phyloP scores from a whole-genome alignment of 2,113 vertebrate genomes.

The Acanthochromis polyacanthus region DNA sequence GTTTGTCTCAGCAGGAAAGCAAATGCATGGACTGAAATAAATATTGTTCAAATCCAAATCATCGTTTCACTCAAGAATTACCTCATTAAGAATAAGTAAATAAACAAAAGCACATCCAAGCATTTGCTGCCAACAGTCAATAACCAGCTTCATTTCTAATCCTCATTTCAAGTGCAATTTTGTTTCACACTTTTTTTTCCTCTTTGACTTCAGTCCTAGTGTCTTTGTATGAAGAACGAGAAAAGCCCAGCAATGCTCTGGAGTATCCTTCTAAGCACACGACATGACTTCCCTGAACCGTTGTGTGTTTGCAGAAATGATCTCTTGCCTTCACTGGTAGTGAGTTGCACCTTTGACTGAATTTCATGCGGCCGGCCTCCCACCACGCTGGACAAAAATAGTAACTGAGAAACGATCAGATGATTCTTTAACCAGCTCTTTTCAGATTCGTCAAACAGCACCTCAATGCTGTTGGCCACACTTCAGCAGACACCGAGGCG shows the following conservation, averaged over 20 bases:
- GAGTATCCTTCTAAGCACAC: constrained; percentile 91
- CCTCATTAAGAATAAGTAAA: neutral
- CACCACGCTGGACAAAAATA: neutral
- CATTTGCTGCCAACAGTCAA: neutral
- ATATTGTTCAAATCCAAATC: too few species aligned
- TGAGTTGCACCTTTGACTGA: neutral
- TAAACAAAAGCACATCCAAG: neutral
- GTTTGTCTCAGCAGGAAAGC: too few species aligned
- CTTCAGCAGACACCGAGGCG: constrained; percentile 86
- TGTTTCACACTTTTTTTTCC: neutral
- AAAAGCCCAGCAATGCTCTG: constrained; percentile 94
- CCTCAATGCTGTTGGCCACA: constrained; percentile 85
- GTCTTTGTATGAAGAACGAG: constrained; percentile 93
- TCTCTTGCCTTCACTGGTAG: neutral
- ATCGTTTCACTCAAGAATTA: too few species aligned
- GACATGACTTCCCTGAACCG: neutral
- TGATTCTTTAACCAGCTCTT: constrained; percentile 81
- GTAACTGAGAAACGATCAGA: neutral
- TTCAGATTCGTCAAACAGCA: constrained; percentile 94
- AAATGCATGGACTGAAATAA: too few species aligned
- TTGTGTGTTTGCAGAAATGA: neutral
- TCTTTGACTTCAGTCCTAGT: constrained; percentile 88
- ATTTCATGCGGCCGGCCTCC: neutral
- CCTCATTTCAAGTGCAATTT: too few species aligned
- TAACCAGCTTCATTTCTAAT: neutral